phyloP scores from a whole-genome alignment of 2,888 invertebrate genomes.

The Amblyjoppa proteus region DNA sequence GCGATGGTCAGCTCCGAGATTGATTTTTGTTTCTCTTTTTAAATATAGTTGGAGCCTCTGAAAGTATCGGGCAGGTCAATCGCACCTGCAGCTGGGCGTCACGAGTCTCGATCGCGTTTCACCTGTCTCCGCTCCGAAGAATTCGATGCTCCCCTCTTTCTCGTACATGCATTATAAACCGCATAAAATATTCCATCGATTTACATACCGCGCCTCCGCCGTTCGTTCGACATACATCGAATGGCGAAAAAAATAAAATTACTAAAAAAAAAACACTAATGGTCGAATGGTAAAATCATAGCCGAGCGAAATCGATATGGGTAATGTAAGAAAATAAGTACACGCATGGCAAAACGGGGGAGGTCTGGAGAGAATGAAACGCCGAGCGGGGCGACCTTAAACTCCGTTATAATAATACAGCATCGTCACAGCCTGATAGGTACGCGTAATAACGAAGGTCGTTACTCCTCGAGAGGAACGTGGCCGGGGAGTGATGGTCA shows the following conservation, averaged over 20 bases:
- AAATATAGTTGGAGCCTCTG: not conserved
- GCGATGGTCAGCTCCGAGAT: too few relatives aligned
- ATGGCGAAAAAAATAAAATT: not conserved
- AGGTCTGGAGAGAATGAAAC: constrained; percentile 27
- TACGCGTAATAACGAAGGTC: constrained; percentile 70
- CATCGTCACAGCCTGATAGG: constrained; percentile 72
- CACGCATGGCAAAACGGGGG: not conserved
- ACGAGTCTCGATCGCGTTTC: constrained; percentile 35
- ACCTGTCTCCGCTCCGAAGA: constrained; percentile 52
- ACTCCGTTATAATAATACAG: constrained; percentile 63
- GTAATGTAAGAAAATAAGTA: constrained; percentile 11
- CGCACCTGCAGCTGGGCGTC: constrained; percentile 50
- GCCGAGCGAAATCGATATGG: constrained; percentile 12
- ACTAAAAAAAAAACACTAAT: not conserved
- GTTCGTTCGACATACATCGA: not conserved
- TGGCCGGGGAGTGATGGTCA: constrained; percentile 34
- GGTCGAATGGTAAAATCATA: not conserved
- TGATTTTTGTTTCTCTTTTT: not conserved
- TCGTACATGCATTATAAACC: not conserved
- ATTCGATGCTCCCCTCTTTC: constrained; percentile 31
- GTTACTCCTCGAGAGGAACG: constrained; percentile 61
- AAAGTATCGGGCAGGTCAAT: constrained; percentile 8
- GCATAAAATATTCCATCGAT: constrained; percentile 45
- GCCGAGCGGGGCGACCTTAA: constrained; percentile 67
- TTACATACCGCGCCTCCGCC: constrained; percentile 38